Evolutionary conservation across 2,888 invertebrate species (phyloP).

Genomic region (Drosophila ochracea): DNA sequence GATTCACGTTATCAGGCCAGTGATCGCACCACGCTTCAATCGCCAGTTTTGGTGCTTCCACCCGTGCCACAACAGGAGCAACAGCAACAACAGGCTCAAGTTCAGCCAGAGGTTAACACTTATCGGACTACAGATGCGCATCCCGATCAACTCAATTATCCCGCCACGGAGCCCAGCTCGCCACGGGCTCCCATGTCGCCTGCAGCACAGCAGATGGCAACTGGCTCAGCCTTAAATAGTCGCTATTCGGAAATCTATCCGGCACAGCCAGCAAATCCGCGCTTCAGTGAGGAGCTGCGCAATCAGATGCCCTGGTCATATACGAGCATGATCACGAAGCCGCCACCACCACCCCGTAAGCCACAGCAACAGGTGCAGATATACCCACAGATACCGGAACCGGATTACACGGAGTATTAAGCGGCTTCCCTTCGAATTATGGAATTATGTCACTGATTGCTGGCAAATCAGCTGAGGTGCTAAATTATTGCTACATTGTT

Average conservation of each 20-base stretch:
- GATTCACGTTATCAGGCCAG: slow-evolving; percentile 56
- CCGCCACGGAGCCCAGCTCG: slow-evolving; percentile 47
- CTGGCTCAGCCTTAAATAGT: slow-evolving; percentile 78
- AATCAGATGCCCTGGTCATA: slow-evolving; percentile 88
- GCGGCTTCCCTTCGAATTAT: not conserved
- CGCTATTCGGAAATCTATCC: slow-evolving; percentile 80
- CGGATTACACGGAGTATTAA: slow-evolving; percentile 86
- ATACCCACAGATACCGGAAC: slow-evolving; percentile 87
- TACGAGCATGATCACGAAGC: slow-evolving; percentile 76
- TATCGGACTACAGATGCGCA: slow-evolving; percentile 82
- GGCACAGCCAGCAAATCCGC: slow-evolving; percentile 62
- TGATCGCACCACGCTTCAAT: slow-evolving; percentile 65
- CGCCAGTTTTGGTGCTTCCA: slow-evolving; percentile 64
- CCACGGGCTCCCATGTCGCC: slow-evolving; percentile 51
- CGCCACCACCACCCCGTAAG: slow-evolving; percentile 73
- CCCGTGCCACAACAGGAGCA: slow-evolving; percentile 44
- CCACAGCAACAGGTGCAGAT: slow-evolving; percentile 86
- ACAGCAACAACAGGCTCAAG: slow-evolving; percentile 22
- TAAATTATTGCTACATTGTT: slow-evolving; percentile 37
- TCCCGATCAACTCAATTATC: slow-evolving; percentile 82
- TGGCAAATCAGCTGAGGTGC: slow-evolving; percentile 36
- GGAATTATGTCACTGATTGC: slow-evolving; percentile 33
- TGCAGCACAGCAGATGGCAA: slow-evolving; percentile 73
- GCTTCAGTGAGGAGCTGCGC: slow-evolving; percentile 86
- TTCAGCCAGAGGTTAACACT: slow-evolving; percentile 61